A percentile compares a stretch with the other conserved stretches of the same genome.
Evolutionary conservation across 2,888 invertebrate species (phyloP).

Genomic region (Anorthoa munda): DNA sequence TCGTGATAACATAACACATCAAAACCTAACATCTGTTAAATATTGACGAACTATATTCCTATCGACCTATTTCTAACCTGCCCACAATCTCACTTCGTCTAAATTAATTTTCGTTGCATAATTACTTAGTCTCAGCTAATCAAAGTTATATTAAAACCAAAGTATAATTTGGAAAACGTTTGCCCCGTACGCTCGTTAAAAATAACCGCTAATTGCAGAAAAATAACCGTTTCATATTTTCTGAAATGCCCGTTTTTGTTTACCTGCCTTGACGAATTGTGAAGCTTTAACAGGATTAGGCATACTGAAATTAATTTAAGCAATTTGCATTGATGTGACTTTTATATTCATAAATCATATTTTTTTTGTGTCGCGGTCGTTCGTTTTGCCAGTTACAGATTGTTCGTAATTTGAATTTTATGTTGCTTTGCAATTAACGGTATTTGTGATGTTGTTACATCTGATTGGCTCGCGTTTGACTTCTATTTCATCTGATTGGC

Average conservation of each 20-base stretch:
- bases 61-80: no score
- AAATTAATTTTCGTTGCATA: constrained; percentile 27
- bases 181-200: constrained; percentile 64
- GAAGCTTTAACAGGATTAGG: constrained; percentile 54
- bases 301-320: constrained; percentile 47
- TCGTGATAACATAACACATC: no score
- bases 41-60: no score
- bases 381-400: constrained; percentile 9
- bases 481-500: background rate
- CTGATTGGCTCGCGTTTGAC: background rate
- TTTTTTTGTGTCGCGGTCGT: constrained; percentile 44
- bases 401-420: constrained; percentile 33
- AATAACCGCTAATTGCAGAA: constrained; percentile 73
- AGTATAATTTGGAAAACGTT: constrained; percentile 55
- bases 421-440: constrained; percentile 7
- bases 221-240: constrained; percentile 68
- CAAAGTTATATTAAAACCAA: constrained; percentile 58
- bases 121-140: constrained; percentile 47
- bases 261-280: constrained; percentile 70
- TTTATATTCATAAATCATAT: constrained; percentile 50
- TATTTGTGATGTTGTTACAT: background rate
- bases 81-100: background rate
- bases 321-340: constrained; percentile 60
- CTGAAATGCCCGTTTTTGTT: constrained; percentile 73
- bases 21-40: background rate